phyloP scores from a whole-genome alignment of 2,797 vertebrate genomes.

The Basileuterus tristriatus region DNA sequence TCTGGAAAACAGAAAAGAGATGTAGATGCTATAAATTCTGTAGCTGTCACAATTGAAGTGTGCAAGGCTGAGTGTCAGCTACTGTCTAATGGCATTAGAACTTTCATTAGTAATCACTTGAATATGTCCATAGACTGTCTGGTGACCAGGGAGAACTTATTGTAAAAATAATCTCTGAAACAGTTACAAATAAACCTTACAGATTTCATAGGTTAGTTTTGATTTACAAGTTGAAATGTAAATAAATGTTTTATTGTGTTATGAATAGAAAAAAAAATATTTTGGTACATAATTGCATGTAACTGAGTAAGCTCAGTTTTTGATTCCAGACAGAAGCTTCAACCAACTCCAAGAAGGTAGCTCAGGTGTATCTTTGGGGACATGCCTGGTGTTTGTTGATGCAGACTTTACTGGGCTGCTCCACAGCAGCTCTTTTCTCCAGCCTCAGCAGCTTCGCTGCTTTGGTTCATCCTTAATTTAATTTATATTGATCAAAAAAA shows the following conservation, averaged over 20 bases:
- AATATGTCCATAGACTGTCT: background rate
- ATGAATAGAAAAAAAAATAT: background rate
- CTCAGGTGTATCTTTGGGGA: background rate
- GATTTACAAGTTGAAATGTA: background rate
- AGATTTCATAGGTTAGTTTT: background rate
- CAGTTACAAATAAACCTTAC: background rate
- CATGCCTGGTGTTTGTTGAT: rapidly evolving
- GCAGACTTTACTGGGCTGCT: background rate
- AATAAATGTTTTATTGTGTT: background rate
- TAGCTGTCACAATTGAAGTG: background rate
- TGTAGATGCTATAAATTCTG: background rate
- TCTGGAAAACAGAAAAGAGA: background rate
- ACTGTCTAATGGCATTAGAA: background rate
- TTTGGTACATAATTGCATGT: background rate
- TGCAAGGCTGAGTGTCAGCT: background rate
- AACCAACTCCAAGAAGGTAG: background rate
- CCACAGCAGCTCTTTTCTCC: background rate
- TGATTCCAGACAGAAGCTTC: background rate
- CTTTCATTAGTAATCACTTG: background rate
- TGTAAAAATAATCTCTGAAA: background rate
- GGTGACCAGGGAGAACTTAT: background rate
- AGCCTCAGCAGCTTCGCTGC: background rate
- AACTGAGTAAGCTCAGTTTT: background rate
- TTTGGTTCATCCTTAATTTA: background rate
- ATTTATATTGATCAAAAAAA: background rate